Evolutionary conservation across 1,140 invertebrate genomes (phyloP).

Genomic region (Trichonephila inaurata): DNA sequence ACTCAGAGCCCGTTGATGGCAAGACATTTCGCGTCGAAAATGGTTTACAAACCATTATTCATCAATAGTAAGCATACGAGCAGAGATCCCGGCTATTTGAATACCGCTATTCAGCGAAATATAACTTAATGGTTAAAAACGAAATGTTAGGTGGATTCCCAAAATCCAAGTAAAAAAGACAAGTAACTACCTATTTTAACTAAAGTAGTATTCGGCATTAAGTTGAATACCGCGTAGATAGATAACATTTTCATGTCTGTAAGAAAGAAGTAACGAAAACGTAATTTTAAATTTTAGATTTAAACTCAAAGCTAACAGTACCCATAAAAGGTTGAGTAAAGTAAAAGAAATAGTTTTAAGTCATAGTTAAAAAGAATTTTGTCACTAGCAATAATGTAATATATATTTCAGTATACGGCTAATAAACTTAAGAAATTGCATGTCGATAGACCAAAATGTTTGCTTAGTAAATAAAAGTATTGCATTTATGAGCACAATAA

Average conservation of each 20-base stretch:
- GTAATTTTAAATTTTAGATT: neutral
- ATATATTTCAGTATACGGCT: too few relatives aligned
- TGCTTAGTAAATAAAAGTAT: too few relatives aligned
- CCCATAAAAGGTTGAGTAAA: too few relatives aligned
- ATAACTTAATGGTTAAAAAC: neutral
- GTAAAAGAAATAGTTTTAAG: too few relatives aligned
- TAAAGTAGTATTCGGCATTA: neutral
- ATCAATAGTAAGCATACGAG: slow-evolving; percentile 38
- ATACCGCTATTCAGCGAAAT: neutral
- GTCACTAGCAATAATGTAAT: too few relatives aligned
- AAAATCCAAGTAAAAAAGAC: neutral
- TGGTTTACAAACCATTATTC: neutral
- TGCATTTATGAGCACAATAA: too few relatives aligned
- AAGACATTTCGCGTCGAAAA: neutral
- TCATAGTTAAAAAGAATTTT: too few relatives aligned
- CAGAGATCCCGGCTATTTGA: neutral
- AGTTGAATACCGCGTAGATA: neutral
- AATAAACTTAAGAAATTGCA: too few relatives aligned
- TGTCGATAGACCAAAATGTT: too few relatives aligned
- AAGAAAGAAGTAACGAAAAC: neutral
- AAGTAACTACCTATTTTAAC: neutral
- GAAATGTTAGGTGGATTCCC: neutral
- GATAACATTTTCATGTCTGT: neutral
- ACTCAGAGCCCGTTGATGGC: neutral
- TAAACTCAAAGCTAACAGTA: neutral